Percentiles rank a stretch among this genome's conserved stretches.
Evolutionary conservation across 2,888 invertebrate genomes (phyloP).

Genomic region (Zaprionus obscuricornis): DNA sequence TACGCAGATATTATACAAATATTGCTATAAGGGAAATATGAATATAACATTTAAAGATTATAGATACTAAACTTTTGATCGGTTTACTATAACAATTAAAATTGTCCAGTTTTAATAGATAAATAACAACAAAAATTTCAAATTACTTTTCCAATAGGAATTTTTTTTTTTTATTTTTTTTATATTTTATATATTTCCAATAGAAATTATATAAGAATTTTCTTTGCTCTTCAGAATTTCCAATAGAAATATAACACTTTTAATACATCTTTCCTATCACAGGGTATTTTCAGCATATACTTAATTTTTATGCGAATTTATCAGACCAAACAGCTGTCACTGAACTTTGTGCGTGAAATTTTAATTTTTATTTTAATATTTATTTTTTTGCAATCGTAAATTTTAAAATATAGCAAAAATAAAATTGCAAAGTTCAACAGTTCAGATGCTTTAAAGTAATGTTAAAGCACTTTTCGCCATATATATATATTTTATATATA

Average conservation of each 20-base stretch:
- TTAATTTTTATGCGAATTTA: no score
- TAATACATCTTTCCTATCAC: no score
- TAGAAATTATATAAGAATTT: slow-evolving; percentile 26
- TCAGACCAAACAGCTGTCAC: slow-evolving; percentile 50
- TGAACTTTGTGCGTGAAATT: slow-evolving; percentile 61
- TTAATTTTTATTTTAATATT: slow-evolving; percentile 36
- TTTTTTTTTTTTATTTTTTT: no score
- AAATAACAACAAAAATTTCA: neutral
- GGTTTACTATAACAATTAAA: slow-evolving; percentile 14
- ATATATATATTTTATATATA: slow-evolving; percentile 23
- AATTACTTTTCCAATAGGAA: no score
- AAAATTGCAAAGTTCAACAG: slow-evolving; percentile 24
- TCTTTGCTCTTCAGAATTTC: slow-evolving; percentile 9
- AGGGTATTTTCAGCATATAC: no score
- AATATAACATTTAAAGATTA: neutral
- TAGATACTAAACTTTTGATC: slow-evolving; percentile 27
- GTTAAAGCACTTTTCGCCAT: slow-evolving; percentile 1
- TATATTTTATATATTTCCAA: no score
- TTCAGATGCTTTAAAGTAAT: slow-evolving; percentile 35
- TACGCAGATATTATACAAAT: slow-evolving; percentile 39
- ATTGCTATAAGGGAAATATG: no score
- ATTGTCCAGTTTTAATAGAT: slow-evolving; percentile 7
- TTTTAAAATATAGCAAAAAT: slow-evolving; percentile 27
- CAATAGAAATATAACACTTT: no score
- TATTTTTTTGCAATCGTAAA: neutral